These are phyloP conservation scores for Drosophila tristis DNA, from an alignment of 1,140 invertebrate species.

Conservation along the genomic window DNA sequence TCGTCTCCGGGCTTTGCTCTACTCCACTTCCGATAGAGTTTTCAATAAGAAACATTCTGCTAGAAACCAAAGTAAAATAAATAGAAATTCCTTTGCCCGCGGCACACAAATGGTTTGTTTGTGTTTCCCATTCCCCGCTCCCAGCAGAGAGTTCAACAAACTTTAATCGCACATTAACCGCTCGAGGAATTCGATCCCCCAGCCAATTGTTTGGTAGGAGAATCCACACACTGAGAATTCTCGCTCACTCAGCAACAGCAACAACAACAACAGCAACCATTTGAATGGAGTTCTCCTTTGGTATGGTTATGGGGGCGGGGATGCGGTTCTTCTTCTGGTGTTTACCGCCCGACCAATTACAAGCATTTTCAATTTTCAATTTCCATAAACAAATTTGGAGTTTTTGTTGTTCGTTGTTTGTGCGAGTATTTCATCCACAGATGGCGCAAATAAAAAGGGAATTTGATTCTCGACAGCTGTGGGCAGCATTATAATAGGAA, in stretches of 20 bases:
- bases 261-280: background rate
- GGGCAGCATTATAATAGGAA: too few relatives aligned
- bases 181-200: slow-evolving; percentile 26
- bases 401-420: background rate
- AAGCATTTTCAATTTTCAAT: background rate
- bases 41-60: slow-evolving; percentile 46
- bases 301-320: too few relatives aligned
- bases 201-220: background rate
- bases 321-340: background rate
- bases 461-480: background rate
- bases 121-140: slow-evolving; percentile 1
- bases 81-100: slow-evolving; percentile 5
- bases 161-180: slow-evolving; percentile 58
- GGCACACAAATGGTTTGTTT: slow-evolving; percentile 45
- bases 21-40: slow-evolving; percentile 15
- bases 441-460: background rate
- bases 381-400: slow-evolving; percentile 8
- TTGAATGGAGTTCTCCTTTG: background rate
- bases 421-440: slow-evolving; percentile 9
- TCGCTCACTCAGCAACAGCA: too few relatives aligned
- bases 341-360: background rate
- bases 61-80: slow-evolving; percentile 17
- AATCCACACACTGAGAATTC: background rate
- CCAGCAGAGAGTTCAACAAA: slow-evolving; percentile 62
- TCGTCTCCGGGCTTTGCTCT: background rate